A percentile compares a stretch with the other conserved stretches of the same genome.
Evolutionary conservation across 2,797 vertebrate species (phyloP).

Genomic region (Syndactyla subalaris): DNA sequence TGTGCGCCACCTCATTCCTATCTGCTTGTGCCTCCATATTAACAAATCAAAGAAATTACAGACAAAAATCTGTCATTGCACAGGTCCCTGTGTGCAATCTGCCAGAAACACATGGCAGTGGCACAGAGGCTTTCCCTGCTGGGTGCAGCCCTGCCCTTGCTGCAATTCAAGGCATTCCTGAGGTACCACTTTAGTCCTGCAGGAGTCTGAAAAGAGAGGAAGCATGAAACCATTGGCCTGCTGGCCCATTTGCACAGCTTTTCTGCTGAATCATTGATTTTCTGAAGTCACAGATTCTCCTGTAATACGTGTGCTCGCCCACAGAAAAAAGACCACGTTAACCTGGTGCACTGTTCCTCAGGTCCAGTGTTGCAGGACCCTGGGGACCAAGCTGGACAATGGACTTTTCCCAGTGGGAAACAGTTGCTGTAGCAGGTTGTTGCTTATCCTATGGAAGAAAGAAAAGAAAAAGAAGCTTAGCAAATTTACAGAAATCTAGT

Average conservation of each 20-base stretch:
- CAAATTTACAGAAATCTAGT: neutral
- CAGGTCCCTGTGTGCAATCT: neutral
- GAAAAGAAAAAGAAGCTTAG: neutral
- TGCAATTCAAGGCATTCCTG: neutral
- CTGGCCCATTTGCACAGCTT: neutral
- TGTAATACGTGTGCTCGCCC: neutral
- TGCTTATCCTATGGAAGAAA: neutral
- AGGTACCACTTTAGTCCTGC: neutral
- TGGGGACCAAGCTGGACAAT: neutral
- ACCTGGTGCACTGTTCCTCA: neutral
- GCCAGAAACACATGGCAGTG: neutral
- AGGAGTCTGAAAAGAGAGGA: neutral
- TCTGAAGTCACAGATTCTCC: neutral
- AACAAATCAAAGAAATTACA: neutral
- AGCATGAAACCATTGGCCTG: neutral
- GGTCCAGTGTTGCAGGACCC: neutral
- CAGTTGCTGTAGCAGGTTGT: neutral
- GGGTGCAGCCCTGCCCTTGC: neutral
- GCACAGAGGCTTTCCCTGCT: neutral
- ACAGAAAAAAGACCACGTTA: fast-evolving
- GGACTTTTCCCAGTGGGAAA: neutral
- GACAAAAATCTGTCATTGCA: neutral
- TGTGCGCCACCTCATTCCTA: neutral
- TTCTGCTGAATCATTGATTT: neutral
- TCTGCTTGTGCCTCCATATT: constrained; percentile 21